Base-by-base conservation (phyloP, 2,797 vertebrate genomes). In the Geotrypetes seraphini region DNA sequence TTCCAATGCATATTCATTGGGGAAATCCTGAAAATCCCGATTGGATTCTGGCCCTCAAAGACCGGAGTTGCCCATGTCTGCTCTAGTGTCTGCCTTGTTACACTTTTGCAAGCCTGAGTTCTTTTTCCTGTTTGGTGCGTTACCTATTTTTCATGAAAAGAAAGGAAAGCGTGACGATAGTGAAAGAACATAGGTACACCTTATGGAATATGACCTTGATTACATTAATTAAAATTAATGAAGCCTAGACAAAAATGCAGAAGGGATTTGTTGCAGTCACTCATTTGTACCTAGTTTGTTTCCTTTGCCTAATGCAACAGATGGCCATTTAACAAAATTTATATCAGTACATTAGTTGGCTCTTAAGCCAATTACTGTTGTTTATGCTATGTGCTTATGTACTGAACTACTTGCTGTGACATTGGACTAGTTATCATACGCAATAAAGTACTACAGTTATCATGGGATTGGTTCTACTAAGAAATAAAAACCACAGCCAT, bases 401-500 rank as follows among this genome's bases (percentile, higher is more conserved):
- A 13, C 7, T 15, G 19, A 5, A 10, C 7, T 1, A 3, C 3
- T 28, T 7, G 17, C 16, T 19, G n/a, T 34, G 29, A 8, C 11
- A 19, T 31, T 25, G 28, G 17, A 4, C 17, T n/a, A 1, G 11
- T 6, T 2, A 0, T 4, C 2, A 4, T 19, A 6, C 4, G 1
- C 3, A 19, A 21, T 23, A 12, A 9, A 41, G 19, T 22, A 2
- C 17, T 5, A n/a, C n/a, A n/a, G n/a, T 1, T 3, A 10, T 3
- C n/a, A 15, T n/a, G 8, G 19, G 4, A 1, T 9, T 13, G 22
- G 9, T 2, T 2, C 25, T 17, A 14, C n/a, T 9, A 6, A 2
- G 14, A 21, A 12, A 17, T 1, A 0, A 1, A 0, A n/a, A 0
- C 17, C 12, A 3, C 19, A 10, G 14, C 9, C 4, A 1, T 0